These are phyloP conservation scores for Lepidothrix coronata DNA, from an alignment of 2,113 vertebrate genomes.

Conservation along the genomic window DNA sequence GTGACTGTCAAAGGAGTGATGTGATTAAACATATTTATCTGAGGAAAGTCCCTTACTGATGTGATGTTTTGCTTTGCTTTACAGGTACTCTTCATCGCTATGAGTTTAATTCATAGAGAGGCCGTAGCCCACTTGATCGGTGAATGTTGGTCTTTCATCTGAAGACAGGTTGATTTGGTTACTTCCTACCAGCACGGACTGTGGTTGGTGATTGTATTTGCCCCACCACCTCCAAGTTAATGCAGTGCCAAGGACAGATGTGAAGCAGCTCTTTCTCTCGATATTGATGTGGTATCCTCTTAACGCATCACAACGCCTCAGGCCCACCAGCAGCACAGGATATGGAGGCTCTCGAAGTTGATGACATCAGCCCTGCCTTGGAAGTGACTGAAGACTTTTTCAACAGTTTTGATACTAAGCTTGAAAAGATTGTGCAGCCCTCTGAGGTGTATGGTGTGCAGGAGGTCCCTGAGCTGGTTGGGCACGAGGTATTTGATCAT, in stretches of 20 bases:
- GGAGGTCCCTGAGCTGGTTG: constrained; percentile 82
- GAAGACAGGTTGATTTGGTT: background rate
- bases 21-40: background rate
- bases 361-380: constrained; percentile 94
- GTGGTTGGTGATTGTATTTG: background rate
- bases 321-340: constrained; percentile 3
- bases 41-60: background rate
- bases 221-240: background rate
- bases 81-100: constrained; percentile 26
- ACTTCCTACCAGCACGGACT: background rate
- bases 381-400: constrained; percentile 97
- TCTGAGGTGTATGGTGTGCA: constrained; percentile 78
- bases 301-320: background rate
- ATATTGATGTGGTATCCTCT: constrained; percentile 17
- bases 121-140: background rate
- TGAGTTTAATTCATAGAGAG: background rate
- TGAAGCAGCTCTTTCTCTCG: background rate
- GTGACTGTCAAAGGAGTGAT: background rate
- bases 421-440: constrained; percentile 76
- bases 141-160: background rate
- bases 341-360: constrained; percentile 92
- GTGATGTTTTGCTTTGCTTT: constrained; percentile 36
- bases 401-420: constrained; percentile 83
- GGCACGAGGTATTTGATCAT: constrained; percentile 67
- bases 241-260: background rate